These are phyloP conservation scores for Trichacis sp. DNA, from an alignment of 2,888 invertebrate genomes.

Conservation along the genomic window DNA sequence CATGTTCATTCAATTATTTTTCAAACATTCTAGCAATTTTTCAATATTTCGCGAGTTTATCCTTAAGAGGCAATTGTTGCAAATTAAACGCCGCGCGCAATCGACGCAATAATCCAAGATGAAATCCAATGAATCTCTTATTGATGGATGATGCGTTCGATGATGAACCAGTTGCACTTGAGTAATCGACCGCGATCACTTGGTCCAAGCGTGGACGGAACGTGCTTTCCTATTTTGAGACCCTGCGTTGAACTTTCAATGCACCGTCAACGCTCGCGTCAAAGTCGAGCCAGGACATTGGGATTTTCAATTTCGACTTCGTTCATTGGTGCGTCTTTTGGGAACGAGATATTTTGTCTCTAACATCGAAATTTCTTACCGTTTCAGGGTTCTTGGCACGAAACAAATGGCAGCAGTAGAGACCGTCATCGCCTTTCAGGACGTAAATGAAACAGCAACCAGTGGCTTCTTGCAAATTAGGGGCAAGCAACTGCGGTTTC, in stretches of 20 bases:
- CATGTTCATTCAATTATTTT: too few relatives aligned
- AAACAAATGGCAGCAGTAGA: constrained; percentile 82
- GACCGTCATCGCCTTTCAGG: constrained; percentile 78
- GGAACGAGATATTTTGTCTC: too few relatives aligned
- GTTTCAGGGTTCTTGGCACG: constrained; percentile 76
- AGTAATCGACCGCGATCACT: constrained; percentile 24
- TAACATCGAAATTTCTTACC: too few relatives aligned
- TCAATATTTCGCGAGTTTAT: too few relatives aligned
- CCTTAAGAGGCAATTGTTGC: neutral
- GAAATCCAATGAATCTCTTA: neutral
- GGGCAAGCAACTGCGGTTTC: constrained; percentile 65
- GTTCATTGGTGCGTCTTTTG: neutral
- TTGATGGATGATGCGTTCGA: neutral
- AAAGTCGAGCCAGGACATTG: neutral
- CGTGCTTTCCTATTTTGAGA: constrained; percentile 47
- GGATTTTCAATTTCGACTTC: constrained; percentile 3
- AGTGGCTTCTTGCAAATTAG: constrained; percentile 73
- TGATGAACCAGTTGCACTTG: neutral
- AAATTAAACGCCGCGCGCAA: neutral
- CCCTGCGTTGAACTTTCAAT: constrained; percentile 13
- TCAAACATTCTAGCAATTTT: too few relatives aligned
- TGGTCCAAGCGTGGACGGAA: constrained; percentile 39
- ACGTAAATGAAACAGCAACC: constrained; percentile 78
- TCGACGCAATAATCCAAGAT: neutral
- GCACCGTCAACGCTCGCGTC: neutral